These are phyloP conservation scores for Enteromius paludinosus DNA, from an alignment of 2,797 vertebrate genomes.

Conservation along the genomic window DNA sequence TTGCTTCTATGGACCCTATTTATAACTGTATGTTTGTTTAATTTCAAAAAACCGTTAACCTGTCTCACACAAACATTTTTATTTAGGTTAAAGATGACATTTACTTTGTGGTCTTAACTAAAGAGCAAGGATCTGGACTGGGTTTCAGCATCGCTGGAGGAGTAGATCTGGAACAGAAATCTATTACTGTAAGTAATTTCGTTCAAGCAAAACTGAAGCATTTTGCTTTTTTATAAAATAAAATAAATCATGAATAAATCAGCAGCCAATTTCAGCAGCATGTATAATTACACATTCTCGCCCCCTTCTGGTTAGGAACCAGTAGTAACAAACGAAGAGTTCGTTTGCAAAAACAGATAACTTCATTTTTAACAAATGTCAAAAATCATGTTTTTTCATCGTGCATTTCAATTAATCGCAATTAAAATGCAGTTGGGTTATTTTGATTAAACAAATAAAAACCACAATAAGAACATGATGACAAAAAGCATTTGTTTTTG, in stretches of 20 bases:
- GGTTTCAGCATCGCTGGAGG: slow-evolving; percentile 94
- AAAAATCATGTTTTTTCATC: no score
- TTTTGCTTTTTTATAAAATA: not conserved
- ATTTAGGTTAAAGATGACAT: slow-evolving; percentile 82
- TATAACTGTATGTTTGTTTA: not conserved
- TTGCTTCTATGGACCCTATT: slow-evolving; percentile 6
- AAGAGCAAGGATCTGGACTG: slow-evolving; percentile 90
- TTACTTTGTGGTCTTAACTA: slow-evolving; percentile 86
- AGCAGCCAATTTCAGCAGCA: not conserved
- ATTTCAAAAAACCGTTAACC: not conserved
- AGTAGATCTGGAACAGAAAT: slow-evolving; percentile 86
- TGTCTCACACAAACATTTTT: slow-evolving; percentile 44
- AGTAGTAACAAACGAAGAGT: not conserved
- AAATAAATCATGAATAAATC: not conserved
- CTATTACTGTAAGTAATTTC: slow-evolving; percentile 81
- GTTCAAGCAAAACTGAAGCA: not conserved
- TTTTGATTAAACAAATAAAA: not conserved
- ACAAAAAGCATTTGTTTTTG: no score
- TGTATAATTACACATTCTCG: slow-evolving; percentile 10
- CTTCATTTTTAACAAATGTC: no score
- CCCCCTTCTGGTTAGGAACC: slow-evolving; percentile 42
- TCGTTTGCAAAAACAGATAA: not conserved
- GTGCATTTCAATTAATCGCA: not conserved
- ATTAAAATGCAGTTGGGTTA: not conserved
- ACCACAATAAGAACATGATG: no score